Percentiles rank a stretch among this genome's conserved stretches.
These are phyloP conservation scores for Burhinus bistriatus DNA, from an alignment of 2,113 vertebrate genomes.

Conservation along the genomic window DNA sequence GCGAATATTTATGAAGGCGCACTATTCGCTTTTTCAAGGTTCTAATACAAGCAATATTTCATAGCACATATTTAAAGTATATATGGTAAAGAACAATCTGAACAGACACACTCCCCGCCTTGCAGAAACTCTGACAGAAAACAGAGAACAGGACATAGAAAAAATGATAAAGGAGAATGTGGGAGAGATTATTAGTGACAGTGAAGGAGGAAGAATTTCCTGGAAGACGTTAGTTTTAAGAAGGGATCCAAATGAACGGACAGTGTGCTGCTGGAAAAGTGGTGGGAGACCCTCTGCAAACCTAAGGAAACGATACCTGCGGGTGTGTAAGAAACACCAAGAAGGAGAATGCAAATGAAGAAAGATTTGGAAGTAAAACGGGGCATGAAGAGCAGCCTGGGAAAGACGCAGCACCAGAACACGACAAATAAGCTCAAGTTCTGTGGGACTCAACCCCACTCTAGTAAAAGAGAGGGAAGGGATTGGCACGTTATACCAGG, in stretches of 20 bases:
- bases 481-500: not conserved
- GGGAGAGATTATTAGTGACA: not conserved
- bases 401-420: not conserved
- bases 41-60: not conserved
- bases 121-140: not conserved
- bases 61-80: not conserved
- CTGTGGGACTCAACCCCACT: not conserved
- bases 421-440: not conserved
- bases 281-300: not conserved
- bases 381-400: not conserved
- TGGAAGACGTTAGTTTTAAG: not conserved
- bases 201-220: conserved; percentile 6
- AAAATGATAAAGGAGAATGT: not conserved
- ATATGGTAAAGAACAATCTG: not conserved
- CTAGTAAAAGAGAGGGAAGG: not conserved
- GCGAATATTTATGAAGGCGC: not conserved
- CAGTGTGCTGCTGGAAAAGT: not conserved
- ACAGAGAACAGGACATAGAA: not conserved
- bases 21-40: not conserved
- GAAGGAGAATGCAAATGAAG: not conserved
- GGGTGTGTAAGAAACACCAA: not conserved
- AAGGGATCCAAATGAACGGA: not conserved
- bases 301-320: not conserved
- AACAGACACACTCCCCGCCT: not conserved
- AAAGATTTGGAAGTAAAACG: not conserved